A percentile compares a stretch with the other conserved stretches of the same genome.
phyloP scores from a whole-genome alignment of 2,888 invertebrate genomes.

The Craniophora ligustri region DNA sequence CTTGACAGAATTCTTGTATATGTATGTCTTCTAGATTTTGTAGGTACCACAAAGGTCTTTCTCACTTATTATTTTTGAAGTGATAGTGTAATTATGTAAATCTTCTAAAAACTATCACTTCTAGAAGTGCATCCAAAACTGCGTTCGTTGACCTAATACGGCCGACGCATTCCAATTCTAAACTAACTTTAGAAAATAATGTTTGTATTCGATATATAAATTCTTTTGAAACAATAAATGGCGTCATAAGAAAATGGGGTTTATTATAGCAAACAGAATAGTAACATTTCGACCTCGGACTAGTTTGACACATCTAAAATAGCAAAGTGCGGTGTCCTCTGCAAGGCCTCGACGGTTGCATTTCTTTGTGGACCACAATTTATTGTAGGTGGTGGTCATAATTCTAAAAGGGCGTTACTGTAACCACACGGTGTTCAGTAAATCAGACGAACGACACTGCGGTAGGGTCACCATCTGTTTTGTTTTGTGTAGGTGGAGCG shows the following conservation, averaged over 20 bases:
- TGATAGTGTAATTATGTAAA: too few species aligned
- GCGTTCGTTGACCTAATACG: not conserved
- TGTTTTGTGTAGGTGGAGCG: not conserved
- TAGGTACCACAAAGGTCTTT: too few species aligned
- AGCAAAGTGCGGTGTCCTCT: slow-evolving; percentile 39
- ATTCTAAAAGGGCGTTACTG: slow-evolving; percentile 47
- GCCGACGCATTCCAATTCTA: not conserved
- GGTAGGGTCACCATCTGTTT: slow-evolving; percentile 23
- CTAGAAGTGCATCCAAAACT: too few species aligned
- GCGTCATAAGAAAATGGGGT: slow-evolving; percentile 24
- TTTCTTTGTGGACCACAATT: slow-evolving; percentile 53
- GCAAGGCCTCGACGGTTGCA: slow-evolving; percentile 40
- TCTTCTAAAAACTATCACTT: too few species aligned
- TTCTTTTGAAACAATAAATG: slow-evolving; percentile 26
- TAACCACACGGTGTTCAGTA: slow-evolving; percentile 45
- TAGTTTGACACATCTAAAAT: slow-evolving; percentile 50
- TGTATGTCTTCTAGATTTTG: too few species aligned
- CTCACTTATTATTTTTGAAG: too few species aligned
- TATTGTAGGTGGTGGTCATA: slow-evolving; percentile 46
- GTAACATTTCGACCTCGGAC: slow-evolving; percentile 43
- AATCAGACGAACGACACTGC: slow-evolving; percentile 41
- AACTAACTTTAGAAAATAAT: not conserved
- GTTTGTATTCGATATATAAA: not conserved
- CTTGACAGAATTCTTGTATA: too few species aligned
- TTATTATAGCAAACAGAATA: slow-evolving; percentile 30